phyloP scores from a whole-genome alignment of 2,797 vertebrate species.

The Sebastes alutus region DNA sequence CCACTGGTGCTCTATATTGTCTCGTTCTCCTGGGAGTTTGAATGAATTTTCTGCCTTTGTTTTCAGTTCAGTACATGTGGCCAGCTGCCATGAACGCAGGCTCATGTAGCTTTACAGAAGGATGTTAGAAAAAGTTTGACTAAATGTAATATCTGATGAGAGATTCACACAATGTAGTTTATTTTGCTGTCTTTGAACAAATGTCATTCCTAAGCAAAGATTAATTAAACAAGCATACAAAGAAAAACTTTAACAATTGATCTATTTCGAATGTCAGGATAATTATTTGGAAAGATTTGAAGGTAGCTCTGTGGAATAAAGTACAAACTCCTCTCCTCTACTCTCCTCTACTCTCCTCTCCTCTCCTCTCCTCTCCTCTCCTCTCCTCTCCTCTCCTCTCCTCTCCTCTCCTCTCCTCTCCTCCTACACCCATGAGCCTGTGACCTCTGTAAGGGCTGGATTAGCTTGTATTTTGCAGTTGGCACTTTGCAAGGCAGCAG shows the following conservation, averaged over 20 bases:
- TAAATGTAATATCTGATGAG: not conserved
- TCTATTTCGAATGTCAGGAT: not conserved
- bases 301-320: not conserved
- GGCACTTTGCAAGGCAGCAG: not conserved
- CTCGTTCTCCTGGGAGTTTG: not conserved
- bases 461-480: not conserved
- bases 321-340: too few species aligned
- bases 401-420: not conserved
- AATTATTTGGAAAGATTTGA: not conserved
- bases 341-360: too few species aligned
- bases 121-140: not conserved
- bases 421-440: too few species aligned
- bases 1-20: slow-evolving; percentile 10
- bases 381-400: not conserved
- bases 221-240: not conserved
- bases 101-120: not conserved
- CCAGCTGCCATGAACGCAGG: not conserved
- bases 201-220: not conserved
- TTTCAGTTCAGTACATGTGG: not conserved
- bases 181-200: not conserved
- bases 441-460: not conserved
- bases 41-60: slow-evolving; percentile 11
- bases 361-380: not conserved
- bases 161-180: not conserved
- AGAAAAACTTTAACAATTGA: not conserved